These are phyloP conservation scores for Acanthaster planci DNA, from an alignment of 35 echinoderm and acorn worm genomes.

Conservation along the genomic window DNA sequence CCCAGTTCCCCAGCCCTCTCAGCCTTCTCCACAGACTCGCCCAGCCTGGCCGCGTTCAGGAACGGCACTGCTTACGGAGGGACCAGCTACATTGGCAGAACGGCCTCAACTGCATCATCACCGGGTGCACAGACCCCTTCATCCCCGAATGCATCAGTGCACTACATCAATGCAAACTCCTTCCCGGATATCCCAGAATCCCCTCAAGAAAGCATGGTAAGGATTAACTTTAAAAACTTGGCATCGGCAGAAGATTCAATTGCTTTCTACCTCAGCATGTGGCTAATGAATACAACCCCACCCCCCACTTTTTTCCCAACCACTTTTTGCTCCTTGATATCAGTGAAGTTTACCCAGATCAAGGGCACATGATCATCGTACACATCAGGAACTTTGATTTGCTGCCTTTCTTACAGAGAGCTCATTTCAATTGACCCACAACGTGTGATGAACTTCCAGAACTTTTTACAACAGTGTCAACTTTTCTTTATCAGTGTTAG, in stretches of 20 bases:
- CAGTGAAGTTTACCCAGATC: too few species aligned
- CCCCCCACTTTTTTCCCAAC: too few species aligned
- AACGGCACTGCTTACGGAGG: constrained; percentile 8
- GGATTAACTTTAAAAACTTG: background rate
- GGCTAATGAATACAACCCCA: too few species aligned
- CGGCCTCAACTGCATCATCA: background rate
- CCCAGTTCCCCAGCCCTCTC: background rate
- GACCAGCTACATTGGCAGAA: background rate
- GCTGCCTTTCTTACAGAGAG: too few species aligned
- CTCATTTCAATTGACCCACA: too few species aligned
- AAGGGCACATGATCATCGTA: too few species aligned
- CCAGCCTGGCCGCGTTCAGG: background rate
- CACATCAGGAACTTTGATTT: too few species aligned
- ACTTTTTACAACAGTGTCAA: too few species aligned
- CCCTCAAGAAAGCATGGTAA: constrained; percentile 27
- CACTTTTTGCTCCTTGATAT: too few species aligned
- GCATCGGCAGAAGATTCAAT: background rate
- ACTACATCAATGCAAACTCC: constrained; percentile 43
- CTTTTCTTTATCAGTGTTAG: too few species aligned
- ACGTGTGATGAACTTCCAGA: too few species aligned
- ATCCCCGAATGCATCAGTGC: constrained; percentile 2
- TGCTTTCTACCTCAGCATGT: too few species aligned
- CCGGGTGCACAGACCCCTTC: background rate
- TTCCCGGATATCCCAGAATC: constrained; percentile 54
- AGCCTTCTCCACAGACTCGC: background rate